Percentiles rank a stretch among this genome's conserved stretches.
These are phyloP conservation scores for Gerris lacustris DNA, from an alignment of 2,888 invertebrate species.

Conservation along the genomic window DNA sequence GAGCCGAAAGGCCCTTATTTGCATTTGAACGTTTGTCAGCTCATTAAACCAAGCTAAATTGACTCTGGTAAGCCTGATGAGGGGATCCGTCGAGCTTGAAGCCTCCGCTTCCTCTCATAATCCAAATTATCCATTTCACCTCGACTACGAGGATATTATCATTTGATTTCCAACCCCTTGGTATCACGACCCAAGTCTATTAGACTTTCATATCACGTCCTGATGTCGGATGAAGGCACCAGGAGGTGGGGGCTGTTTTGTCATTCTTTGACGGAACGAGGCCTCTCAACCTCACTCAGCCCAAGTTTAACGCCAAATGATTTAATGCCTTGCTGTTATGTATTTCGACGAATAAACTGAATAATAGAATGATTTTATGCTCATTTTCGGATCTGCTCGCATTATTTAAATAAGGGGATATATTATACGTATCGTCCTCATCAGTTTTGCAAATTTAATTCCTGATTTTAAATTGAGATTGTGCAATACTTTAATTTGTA, in stretches of 20 bases:
- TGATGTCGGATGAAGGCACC: not conserved
- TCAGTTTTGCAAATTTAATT: no score
- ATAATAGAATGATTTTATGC: no score
- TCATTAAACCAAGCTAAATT: conserved; percentile 1
- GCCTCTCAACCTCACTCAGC: not conserved
- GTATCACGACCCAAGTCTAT: not conserved
- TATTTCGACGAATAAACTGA: not conserved
- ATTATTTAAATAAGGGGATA: no score
- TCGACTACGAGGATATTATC: not conserved
- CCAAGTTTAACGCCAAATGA: not conserved
- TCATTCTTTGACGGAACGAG: not conserved
- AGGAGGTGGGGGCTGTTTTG: not conserved
- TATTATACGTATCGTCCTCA: no score
- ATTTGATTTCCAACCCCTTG: not conserved
- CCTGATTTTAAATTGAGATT: no score
- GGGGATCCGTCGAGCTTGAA: not conserved
- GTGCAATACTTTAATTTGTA: no score
- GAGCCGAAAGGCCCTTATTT: not conserved
- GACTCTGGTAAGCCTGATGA: not conserved
- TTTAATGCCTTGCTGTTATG: not conserved
- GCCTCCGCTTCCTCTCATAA: not conserved
- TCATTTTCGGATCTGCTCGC: no score
- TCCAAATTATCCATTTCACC: conserved; percentile 3
- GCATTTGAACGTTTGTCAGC: conserved; percentile 5
- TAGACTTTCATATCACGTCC: conserved; percentile 5